These are phyloP conservation scores for Tenrec ecaudatus DNA, from an alignment of 2,113 vertebrate genomes.

Conservation along the genomic window DNA sequence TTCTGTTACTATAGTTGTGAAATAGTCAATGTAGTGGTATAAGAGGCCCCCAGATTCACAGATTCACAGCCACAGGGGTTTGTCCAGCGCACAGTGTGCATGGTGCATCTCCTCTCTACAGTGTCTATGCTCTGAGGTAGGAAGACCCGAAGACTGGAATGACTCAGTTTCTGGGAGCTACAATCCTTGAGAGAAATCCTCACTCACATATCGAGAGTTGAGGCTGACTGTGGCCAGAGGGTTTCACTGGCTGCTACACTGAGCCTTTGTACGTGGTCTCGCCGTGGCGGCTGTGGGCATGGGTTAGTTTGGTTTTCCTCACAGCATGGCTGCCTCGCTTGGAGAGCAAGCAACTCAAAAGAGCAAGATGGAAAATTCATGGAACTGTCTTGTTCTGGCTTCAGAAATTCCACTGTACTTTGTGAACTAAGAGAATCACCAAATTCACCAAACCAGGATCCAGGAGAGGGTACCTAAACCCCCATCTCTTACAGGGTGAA, in stretches of 20 bases:
- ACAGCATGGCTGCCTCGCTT: not conserved
- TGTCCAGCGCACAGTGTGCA: not conserved
- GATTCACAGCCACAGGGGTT: not conserved
- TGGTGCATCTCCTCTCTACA: not conserved
- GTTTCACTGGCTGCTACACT: not conserved
- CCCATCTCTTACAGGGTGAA: not conserved
- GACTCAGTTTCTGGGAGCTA: not conserved
- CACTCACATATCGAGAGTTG: too few relatives aligned
- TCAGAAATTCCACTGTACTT: not conserved
- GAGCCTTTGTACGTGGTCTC: too few relatives aligned
- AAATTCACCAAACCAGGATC: not conserved
- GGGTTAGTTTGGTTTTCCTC: not conserved
- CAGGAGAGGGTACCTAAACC: not conserved
- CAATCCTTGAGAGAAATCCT: not conserved
- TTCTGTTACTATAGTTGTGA: not conserved
- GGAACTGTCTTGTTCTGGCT: not conserved
- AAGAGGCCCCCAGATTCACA: not conserved
- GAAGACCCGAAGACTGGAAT: not conserved
- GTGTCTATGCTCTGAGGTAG: not conserved
- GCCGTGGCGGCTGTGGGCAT: not conserved
- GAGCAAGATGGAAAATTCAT: not conserved
- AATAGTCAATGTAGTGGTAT: not conserved
- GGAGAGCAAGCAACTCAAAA: not conserved
- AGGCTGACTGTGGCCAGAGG: not conserved
- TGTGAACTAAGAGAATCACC: not conserved